These are phyloP conservation scores for Sericinus montela DNA, from an alignment of 2,888 invertebrate species.

Conservation along the genomic window DNA sequence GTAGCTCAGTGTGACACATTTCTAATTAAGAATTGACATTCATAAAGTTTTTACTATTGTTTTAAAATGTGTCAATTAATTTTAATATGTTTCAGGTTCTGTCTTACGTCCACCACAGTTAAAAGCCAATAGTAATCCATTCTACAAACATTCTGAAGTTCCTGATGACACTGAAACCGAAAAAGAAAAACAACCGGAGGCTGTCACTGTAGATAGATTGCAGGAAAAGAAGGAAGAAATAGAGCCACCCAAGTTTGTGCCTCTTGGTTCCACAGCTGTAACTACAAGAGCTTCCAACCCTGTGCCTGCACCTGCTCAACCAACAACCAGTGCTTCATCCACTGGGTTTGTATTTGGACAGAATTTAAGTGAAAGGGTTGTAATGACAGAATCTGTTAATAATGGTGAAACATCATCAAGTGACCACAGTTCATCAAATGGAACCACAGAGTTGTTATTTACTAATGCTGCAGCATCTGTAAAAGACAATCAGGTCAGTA, in stretches of 20 bases:
- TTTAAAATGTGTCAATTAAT: not conserved
- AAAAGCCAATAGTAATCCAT: constrained; percentile 61
- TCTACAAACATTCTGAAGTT: constrained; percentile 44
- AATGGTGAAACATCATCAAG: constrained; percentile 60
- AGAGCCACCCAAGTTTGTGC: constrained; percentile 70
- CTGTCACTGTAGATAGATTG: constrained; percentile 42
- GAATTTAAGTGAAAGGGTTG: constrained; percentile 91
- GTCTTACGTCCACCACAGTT: constrained; percentile 66
- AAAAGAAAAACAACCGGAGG: constrained; percentile 32
- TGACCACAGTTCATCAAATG: constrained; percentile 73
- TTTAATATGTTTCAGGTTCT: constrained; percentile 45
- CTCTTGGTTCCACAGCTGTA: constrained; percentile 55
- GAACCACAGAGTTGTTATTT: constrained; percentile 85
- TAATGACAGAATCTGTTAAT: constrained; percentile 79
- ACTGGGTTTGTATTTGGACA: constrained; percentile 93
- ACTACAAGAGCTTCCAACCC: constrained; percentile 62
- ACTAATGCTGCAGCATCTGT: constrained; percentile 83
- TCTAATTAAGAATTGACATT: too few relatives aligned
- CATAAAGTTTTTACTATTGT: too few relatives aligned
- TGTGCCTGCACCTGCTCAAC: constrained; percentile 66
- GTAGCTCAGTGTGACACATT: too few relatives aligned
- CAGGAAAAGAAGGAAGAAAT: constrained; percentile 45
- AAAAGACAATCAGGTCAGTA: constrained; percentile 61
- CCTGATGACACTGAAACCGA: constrained; percentile 35
- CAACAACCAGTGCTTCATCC: constrained; percentile 63